Evolutionary conservation across 1,140 invertebrate genomes (phyloP), one percentile per base, ranked within the genome.

Genomic region (Leptopilina boulardi): DNA sequence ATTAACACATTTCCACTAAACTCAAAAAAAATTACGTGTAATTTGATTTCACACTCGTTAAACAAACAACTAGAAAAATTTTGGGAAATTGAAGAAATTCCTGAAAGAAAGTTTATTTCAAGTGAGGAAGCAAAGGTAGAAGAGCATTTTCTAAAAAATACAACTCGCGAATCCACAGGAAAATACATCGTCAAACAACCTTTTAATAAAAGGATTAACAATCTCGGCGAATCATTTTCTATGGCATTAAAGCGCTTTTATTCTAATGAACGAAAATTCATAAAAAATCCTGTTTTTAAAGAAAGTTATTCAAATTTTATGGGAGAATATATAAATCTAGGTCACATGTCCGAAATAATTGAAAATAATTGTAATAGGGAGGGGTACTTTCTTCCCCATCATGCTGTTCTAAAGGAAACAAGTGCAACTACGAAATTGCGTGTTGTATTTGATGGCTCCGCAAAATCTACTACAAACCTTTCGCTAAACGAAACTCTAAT

Each of bases 361-460:
- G 34, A 38, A 38, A 38, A 4, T 9, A 38, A 38, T 4, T 38
- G 3, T 9, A 0, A 38, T 38, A 38, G 9, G 9, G 9, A 9
- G 8, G 34, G 5, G 8, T 38, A 38, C 9, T 38, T 38, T 38
- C 34, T 38, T 38, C 34, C 34, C 5, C 34, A 38, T 38, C 34
- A 38, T 38, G 34, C 34, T 38, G 5, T 38, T 9, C 8, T 38
- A 38, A 38, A 38, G 8, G 34, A 38, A 38, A 9, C 3, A 4
- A 38, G 34, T 38, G 34, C 34, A 54, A 77, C 34, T 6, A 38
- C 34, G 0, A 38, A 38, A 38, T 38, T 38, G 9, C 34, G 34
- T 38, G 34, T 38, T 13, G 73, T 78, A 2, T 77, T 78, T 30
- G 66, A 76, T 51, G 73, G 47, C 26, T 78, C 77, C 8, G 23